phyloP scores from a whole-genome alignment of 1,140 invertebrate species.

The Fopius arisanus region DNA sequence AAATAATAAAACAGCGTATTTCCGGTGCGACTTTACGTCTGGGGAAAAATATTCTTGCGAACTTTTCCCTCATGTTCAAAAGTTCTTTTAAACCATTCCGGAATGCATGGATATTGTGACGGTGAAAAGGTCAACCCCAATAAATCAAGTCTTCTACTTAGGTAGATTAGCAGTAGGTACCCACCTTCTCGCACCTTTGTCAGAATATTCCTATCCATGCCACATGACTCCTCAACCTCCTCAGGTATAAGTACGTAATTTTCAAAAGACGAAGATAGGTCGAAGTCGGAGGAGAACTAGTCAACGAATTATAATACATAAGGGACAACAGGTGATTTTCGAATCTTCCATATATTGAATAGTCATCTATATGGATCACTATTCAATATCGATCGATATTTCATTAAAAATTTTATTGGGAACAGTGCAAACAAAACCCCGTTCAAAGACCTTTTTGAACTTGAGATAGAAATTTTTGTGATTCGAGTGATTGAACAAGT shows the following conservation, averaged over 20 bases:
- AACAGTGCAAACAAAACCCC: too few species aligned
- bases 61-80: not conserved
- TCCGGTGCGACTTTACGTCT: not conserved
- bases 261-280: not conserved
- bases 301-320: not conserved
- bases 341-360: not conserved
- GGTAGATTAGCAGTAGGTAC: constrained; percentile 13
- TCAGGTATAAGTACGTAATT: not conserved
- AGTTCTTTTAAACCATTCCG: not conserved
- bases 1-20: not conserved
- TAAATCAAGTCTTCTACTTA: constrained; percentile 22
- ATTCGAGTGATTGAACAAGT: too few species aligned
- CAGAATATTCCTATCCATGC: not conserved
- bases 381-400: too few species aligned
- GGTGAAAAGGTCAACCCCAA: constrained; percentile 7
- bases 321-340: not conserved
- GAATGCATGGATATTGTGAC: not conserved
- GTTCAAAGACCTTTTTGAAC: too few species aligned
- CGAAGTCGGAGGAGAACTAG: not conserved
- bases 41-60: not conserved
- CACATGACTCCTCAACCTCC: not conserved
- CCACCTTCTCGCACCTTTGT: not conserved
- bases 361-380: not conserved
- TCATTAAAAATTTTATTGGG: too few species aligned
- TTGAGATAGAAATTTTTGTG: too few species aligned